These are phyloP conservation scores for Puffinus mauretanicus DNA, from an alignment of 2,113 vertebrate genomes.

Conservation along the genomic window DNA sequence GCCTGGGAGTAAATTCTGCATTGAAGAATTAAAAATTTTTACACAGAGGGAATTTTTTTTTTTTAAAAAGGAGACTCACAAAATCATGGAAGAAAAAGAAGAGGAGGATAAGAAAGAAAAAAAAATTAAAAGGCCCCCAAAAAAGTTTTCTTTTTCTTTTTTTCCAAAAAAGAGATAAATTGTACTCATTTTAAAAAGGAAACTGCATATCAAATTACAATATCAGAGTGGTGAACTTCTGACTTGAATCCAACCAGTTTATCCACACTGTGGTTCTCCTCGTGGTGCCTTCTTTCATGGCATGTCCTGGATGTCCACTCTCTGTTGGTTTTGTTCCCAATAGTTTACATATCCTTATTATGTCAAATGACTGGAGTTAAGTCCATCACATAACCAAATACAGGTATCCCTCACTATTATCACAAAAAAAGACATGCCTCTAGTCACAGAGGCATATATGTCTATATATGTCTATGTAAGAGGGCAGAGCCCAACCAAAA, in stretches of 20 bases:
- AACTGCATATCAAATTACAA: not conserved
- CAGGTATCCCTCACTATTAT: not conserved
- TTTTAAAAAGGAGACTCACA: not conserved
- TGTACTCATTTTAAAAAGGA: not conserved
- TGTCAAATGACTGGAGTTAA: not conserved
- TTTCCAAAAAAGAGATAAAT: not conserved
- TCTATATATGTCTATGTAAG: not conserved
- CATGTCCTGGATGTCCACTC: not conserved
- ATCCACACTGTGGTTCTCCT: not conserved
- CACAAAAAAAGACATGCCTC: not conserved
- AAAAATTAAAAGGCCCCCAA: accelerated
- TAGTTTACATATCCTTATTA: not conserved
- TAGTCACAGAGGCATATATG: not conserved
- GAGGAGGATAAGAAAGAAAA: not conserved
- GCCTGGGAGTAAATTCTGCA: not conserved
- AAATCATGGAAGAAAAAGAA: not conserved
- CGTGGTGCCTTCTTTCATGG: not conserved
- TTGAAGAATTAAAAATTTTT: not conserved
- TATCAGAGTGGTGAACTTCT: not conserved
- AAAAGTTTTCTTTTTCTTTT: accelerated
- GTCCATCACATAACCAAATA: not conserved
- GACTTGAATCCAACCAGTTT: not conserved
- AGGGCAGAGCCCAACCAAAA: not conserved
- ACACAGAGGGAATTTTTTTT: not conserved
- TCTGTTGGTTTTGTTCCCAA: not conserved